Base-by-base conservation (phyloP, 1,140 invertebrate genomes). In the Drosophila sechellia region DNA sequence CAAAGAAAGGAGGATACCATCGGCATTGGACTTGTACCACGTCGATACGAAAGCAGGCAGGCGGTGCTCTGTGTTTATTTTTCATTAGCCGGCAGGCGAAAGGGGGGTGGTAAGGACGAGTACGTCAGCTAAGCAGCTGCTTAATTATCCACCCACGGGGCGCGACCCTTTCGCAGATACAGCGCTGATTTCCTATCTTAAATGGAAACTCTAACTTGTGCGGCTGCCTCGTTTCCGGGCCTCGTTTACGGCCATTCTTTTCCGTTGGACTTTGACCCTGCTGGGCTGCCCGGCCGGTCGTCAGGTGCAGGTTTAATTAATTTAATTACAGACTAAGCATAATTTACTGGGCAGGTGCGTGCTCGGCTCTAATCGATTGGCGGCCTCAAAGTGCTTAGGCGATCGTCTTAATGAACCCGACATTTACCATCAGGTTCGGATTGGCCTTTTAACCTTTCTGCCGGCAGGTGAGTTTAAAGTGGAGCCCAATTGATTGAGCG, bases 311-410 rank as follows among this genome's bases (percentile, higher is more conserved):
- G 72, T 73, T 87, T 87, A 87, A 87, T 87, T 87, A 87, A 87
- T 87, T 87, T 84, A 87, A 87, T 87, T 87, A 87, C 84, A 87
- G 79, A 79, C 84, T 89, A 89, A 87, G 84, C 79, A 84, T 87
- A 87, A 87, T 87, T 90, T 87, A 89, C 72, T 89, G 83, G 83
- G 63, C 84, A 87, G 70, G 61, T 83, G 83, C 83, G 74, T 87
- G 83, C 63, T 52, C 45, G 64, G 50, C 68, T 74, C 69, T 84
- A 72, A 77, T 74, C 57, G 57, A 73, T 74, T 52, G 70, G 43
- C 65, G 66, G 54, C 55, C 55, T 54, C 42, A 56, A 70, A 61
- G 69, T 74, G 70, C 53, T 73, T 49, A 57, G 53, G 34, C 61
- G 74, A 54, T 48, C 55, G 73, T 31, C 53, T 49, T 55, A 77